These are phyloP conservation scores for Eupithecia pulchellata DNA, from an alignment of 2,888 invertebrate genomes.

Conservation along the genomic window DNA sequence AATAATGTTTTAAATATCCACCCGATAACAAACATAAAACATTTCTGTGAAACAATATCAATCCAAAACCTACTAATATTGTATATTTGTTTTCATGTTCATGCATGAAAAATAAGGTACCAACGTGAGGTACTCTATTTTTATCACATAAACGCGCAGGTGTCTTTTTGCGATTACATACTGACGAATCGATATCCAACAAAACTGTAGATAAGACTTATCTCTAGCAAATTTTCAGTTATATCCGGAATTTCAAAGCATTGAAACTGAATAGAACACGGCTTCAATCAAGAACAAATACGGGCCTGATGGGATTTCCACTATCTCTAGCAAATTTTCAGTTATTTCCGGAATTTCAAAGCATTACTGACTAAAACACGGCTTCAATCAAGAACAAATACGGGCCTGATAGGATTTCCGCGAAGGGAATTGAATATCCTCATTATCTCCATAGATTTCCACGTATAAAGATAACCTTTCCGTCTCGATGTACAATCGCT, in stretches of 20 bases:
- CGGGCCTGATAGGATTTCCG: constrained; percentile 14
- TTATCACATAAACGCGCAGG: not conserved
- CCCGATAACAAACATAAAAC: not conserved
- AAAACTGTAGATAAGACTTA: constrained; percentile 3
- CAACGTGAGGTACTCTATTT: not conserved
- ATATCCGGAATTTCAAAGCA: constrained; percentile 7
- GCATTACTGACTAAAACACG: not conserved
- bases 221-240: not conserved
- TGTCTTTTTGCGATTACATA: constrained; percentile 7
- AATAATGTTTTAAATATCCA: too few species aligned
- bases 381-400: not conserved
- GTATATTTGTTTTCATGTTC: too few species aligned
- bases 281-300: too few species aligned
- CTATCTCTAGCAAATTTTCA: not conserved
- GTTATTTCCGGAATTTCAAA: constrained; percentile 3
- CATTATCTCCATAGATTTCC: constrained; percentile 25
- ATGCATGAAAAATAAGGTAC: too few species aligned
- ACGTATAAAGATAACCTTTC: constrained; percentile 43
- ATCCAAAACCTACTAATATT: too few species aligned
- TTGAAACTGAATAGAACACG: too few species aligned
- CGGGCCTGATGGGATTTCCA: too few species aligned
- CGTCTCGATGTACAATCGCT: constrained; percentile 16
- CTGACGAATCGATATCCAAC: constrained; percentile 7
- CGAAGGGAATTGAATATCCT: constrained; percentile 25
- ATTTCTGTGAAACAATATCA: not conserved